These are phyloP conservation scores for Pagrus major DNA, from an alignment of 2,113 vertebrate species.

Conservation along the genomic window DNA sequence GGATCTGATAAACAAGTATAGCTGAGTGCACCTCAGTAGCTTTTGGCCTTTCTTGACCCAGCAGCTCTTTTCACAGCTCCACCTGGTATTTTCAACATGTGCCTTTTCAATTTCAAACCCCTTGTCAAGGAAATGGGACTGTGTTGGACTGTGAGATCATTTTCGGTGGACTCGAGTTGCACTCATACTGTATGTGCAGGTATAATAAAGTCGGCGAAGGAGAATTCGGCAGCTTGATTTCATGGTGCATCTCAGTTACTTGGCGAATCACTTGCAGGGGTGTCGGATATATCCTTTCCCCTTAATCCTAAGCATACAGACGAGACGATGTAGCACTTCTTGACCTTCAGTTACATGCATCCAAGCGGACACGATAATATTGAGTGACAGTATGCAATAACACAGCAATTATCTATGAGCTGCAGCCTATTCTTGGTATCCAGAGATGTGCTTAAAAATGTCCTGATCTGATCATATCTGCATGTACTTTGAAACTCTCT, in stretches of 20 bases:
- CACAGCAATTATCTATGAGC: slow-evolving; percentile 37
- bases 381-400: background rate
- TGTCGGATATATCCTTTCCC: no score
- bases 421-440: slow-evolving; percentile 34
- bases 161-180: background rate
- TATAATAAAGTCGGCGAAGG: background rate
- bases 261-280: background rate
- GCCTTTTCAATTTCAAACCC: slow-evolving; percentile 7
- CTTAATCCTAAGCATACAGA: background rate
- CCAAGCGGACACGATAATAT: background rate
- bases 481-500: slow-evolving; percentile 73
- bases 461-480: slow-evolving; percentile 43
- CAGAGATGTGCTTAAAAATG: slow-evolving; percentile 43
- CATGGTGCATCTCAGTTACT: slow-evolving; percentile 1
- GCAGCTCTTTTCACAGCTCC: background rate
- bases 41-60: background rate
- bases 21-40: background rate
- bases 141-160: background rate
- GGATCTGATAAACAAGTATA: background rate
- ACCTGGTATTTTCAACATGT: background rate
- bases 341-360: background rate
- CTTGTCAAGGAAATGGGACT: background rate
- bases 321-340: background rate
- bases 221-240: slow-evolving; percentile 1
- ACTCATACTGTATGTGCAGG: background rate